These are phyloP conservation scores for Gastracanthus pulcherrimus DNA, from an alignment of 2,888 invertebrate genomes.

Conservation along the genomic window DNA sequence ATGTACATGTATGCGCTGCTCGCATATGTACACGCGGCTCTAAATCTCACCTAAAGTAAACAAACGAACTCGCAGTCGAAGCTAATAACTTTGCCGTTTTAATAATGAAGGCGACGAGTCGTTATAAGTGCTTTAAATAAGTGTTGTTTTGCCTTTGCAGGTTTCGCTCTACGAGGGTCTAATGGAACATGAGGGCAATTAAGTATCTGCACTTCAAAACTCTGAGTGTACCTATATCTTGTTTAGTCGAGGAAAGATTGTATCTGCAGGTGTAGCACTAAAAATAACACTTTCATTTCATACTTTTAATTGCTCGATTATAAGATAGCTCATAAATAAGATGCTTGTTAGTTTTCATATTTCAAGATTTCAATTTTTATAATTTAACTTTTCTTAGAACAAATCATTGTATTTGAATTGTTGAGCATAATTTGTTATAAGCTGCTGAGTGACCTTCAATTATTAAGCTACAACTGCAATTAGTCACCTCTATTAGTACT, in stretches of 20 bases:
- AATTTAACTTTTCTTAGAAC: too few relatives aligned
- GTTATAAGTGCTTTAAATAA: conserved; percentile 22
- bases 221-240: not conserved
- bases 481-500: too few relatives aligned
- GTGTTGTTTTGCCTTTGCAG: too few relatives aligned
- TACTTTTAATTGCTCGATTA: not conserved
- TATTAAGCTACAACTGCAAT: too few relatives aligned
- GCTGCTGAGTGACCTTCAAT: not conserved
- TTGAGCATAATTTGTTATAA: too few relatives aligned
- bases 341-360: not conserved
- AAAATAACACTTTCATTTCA: conserved; percentile 1
- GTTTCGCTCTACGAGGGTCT: too few relatives aligned
- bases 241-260: not conserved
- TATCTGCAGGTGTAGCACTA: not conserved
- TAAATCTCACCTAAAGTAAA: conserved; percentile 37
- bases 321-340: not conserved
- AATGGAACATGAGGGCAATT: too few relatives aligned
- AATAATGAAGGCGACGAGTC: not conserved
- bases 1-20: too few relatives aligned
- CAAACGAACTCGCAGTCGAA: conserved; percentile 1
- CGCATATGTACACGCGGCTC: too few relatives aligned
- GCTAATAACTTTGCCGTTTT: conserved; percentile 1
- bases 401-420: too few relatives aligned
- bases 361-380: not conserved
- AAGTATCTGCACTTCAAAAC: too few relatives aligned